Conservation (phyloP, 2,888 invertebrate species). For the Apotomis capreana region DNA sequence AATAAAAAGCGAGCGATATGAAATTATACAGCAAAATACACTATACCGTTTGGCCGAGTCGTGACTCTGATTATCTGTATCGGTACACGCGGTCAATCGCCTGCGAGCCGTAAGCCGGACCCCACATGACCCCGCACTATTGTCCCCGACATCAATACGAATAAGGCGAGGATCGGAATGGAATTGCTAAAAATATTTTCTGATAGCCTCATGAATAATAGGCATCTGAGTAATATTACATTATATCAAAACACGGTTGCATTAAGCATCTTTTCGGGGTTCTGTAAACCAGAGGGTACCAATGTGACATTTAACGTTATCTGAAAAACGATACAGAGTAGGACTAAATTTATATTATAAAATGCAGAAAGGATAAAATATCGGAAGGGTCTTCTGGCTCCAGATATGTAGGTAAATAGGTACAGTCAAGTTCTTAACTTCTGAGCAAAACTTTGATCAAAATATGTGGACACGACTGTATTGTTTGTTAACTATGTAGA, state of each 20-base stretch:
- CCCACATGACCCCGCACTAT: conserved; percentile 51
- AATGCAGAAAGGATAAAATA: too few species aligned
- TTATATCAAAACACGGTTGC: not conserved
- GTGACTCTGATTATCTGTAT: conserved; percentile 63
- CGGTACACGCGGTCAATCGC: conserved; percentile 60
- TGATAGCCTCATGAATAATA: conserved; percentile 10
- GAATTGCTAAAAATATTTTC: conserved; percentile 20
- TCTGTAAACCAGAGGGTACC: not conserved
- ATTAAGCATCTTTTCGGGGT: not conserved
- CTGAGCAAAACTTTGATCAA: too few species aligned
- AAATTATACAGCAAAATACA: conserved; percentile 26
- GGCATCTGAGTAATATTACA: not conserved
- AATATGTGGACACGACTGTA: too few species aligned
- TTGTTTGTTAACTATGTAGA: too few species aligned
- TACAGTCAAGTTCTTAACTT: too few species aligned
- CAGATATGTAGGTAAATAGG: too few species aligned
- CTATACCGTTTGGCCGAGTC: conserved; percentile 52
- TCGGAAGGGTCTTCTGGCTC: too few species aligned
- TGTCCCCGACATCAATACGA: conserved; percentile 47
- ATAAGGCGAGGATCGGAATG: conserved; percentile 27
- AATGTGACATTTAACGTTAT: too few species aligned
- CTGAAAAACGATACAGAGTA: too few species aligned
- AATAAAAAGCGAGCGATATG: conserved; percentile 17
- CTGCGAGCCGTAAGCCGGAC: conserved; percentile 53
- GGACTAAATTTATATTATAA: too few species aligned